Base-by-base conservation (phyloP, 2,113 vertebrate species). In the Girardinichthys multiradiatus region DNA sequence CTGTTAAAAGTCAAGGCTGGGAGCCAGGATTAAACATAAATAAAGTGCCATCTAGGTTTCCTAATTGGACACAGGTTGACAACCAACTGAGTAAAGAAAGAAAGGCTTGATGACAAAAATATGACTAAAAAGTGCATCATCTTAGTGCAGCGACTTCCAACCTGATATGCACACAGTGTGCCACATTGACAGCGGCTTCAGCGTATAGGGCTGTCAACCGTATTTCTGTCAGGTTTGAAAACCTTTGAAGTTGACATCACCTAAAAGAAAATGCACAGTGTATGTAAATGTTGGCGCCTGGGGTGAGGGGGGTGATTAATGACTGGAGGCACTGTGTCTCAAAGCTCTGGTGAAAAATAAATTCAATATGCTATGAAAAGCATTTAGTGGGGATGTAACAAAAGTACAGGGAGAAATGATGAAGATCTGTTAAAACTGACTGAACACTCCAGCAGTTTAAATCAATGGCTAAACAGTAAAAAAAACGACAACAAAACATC, bases 1-100 rank as follows among this genome's bases (percentile, higher is more conserved):
- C 72, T 79, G 81, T 86, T 77, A 85, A 79, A 87, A 86, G 86
- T 85, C 68, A 54, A 66, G 54, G 76, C 82, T 60, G 67, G 74
- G 39, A 81, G 86, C 84, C 80, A 79, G 72, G 76, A 84, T 88
- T 86, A 86, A 70, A 69, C 62, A 70, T 70, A 63, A 79, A 79
- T 60, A 72, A 75, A 21, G 37, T 5, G 58, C 70, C 64, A 72
- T 76, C 39, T 4, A 81, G 64, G 72, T 63, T 65, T 70, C 33
- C 26, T 45, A 67, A 81, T 58, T 63, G 21, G 65, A 74, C 39
- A 14, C 81, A 84, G 73, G 79, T 84, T 80, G 63, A 70, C 59
- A 45, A 57, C 66, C 68, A 10, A 21, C 2, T 2, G 61, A 54
- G 57, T 14, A n/a, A 19, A 59, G 42, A 45, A 58, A 17, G 61